A percentile compares a stretch with the other conserved stretches of the same genome.
Conservation (phyloP, 2,113 vertebrate species). For the Pachyramphus minor region DNA sequence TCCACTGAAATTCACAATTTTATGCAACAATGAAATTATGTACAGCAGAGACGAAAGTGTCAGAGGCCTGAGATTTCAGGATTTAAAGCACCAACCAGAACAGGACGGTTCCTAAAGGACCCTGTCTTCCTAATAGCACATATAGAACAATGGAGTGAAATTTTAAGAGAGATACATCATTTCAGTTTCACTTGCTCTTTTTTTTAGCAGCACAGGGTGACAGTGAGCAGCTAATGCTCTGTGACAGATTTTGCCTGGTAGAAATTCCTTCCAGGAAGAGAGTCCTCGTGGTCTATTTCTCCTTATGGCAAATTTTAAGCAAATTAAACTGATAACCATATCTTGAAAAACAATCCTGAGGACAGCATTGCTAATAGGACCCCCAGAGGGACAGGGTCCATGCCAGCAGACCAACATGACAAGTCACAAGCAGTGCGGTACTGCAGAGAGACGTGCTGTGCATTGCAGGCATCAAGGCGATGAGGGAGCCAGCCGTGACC, state of each 20-base stretch:
- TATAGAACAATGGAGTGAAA: background rate
- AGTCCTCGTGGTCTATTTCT: background rate
- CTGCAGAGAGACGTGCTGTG: background rate
- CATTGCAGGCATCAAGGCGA: background rate
- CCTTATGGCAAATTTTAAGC: constrained; percentile 17
- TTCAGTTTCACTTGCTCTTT: background rate
- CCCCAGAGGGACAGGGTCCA: background rate
- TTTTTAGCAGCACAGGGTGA: background rate
- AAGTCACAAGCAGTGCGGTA: background rate
- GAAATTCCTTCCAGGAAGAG: constrained; percentile 9
- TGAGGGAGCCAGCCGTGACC: rapidly evolving
- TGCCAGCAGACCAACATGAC: background rate
- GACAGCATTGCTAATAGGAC: background rate
- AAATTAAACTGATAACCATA: constrained; percentile 37
- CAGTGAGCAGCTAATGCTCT: constrained; percentile 8
- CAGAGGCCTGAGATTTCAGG: background rate
- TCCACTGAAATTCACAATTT: rapidly evolving
- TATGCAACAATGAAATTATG: background rate
- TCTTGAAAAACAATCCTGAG: background rate
- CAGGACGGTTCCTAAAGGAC: background rate
- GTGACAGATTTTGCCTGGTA: background rate
- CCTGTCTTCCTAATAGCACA: background rate
- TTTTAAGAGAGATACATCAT: background rate
- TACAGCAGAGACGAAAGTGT: background rate
- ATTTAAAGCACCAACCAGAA: background rate